Percentiles rank a stretch among this genome's conserved stretches.
Evolutionary conservation across 1,140 invertebrate species (phyloP).

Genomic region (Acromyrmex charruanus): DNA sequence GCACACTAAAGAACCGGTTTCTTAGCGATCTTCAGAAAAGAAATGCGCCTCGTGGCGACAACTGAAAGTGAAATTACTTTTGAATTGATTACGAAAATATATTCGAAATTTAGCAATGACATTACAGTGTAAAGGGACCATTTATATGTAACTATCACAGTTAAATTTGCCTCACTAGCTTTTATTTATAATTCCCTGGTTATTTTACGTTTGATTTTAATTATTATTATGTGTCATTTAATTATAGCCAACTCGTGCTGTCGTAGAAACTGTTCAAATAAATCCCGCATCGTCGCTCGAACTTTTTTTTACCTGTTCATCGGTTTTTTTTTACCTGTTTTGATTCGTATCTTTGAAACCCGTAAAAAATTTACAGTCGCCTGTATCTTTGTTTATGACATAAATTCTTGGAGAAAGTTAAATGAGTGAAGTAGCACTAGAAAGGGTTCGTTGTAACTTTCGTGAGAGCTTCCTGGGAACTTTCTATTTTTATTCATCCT

Average conservation of each 20-base stretch:
- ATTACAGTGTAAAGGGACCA: not conserved
- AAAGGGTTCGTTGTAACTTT: conserved; percentile 82
- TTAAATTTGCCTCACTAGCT: not conserved
- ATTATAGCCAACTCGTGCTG: not conserved
- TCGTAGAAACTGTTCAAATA: not conserved
- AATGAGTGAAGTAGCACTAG: conserved; percentile 50
- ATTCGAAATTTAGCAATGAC: conserved; percentile 55
- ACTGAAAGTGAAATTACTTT: conserved; percentile 70
- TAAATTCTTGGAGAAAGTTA: conserved; percentile 82
- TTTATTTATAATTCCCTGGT: not conserved
- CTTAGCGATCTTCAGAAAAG: conserved; percentile 58
- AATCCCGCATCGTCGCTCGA: not conserved
- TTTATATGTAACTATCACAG: not conserved
- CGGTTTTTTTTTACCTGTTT: conserved; percentile 21
- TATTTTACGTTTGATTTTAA: conserved; percentile 5
- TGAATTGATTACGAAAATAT: conserved; percentile 70
- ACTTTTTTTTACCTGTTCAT: conserved; percentile 70
- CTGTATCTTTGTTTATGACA: conserved; percentile 77
- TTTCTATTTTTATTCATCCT: conserved; percentile 77
- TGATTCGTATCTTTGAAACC: conserved; percentile 67
- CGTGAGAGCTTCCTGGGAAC: conserved; percentile 59
- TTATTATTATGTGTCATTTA: not conserved
- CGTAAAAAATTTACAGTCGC: conserved; percentile 79
- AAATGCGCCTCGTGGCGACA: conserved; percentile 45
- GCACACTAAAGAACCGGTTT: conserved; percentile 76